A percentile compares a stretch with the other conserved stretches of the same genome.
phyloP scores from a whole-genome alignment of 37 sponge, comb jelly and placozoan species.

The Bolinopsis microptera region DNA sequence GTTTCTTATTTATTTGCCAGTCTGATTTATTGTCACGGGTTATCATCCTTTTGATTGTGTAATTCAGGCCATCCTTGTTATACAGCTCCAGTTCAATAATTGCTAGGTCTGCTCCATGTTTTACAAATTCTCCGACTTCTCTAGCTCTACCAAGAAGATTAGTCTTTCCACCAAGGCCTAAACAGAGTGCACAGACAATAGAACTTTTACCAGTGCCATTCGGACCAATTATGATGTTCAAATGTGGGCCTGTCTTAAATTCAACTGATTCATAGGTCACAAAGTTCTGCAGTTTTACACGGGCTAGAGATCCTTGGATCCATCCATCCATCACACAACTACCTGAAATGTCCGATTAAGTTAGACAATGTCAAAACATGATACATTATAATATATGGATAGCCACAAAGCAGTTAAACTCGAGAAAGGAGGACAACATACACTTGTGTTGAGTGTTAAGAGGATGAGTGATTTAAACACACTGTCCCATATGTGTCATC shows the following conservation, averaged over 20 bases:
- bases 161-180: constrained; percentile 87
- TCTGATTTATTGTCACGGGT: constrained; percentile 75
- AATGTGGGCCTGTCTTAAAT: constrained; percentile 73
- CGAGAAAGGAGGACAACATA: too few species aligned
- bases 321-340: constrained; percentile 64
- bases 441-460: too few species aligned
- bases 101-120: constrained; percentile 76
- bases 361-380: too few species aligned
- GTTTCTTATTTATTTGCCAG: constrained; percentile 81
- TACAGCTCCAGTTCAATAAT: constrained; percentile 84
- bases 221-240: constrained; percentile 93
- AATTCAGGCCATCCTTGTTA: constrained; percentile 64
- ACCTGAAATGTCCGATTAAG: too few species aligned
- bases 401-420: too few species aligned
- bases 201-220: constrained; percentile 99
- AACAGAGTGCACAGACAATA: constrained; percentile 93
- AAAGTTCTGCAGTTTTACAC: constrained; percentile 63
- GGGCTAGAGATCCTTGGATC: constrained; percentile 62
- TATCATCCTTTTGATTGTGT: constrained; percentile 71
- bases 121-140: constrained; percentile 89
- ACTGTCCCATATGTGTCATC: too few species aligned
- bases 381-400: too few species aligned
- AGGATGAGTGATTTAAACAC: too few species aligned
- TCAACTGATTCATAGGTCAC: constrained; percentile 92
- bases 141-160: constrained; percentile 88